Base-by-base conservation (phyloP, 2,113 vertebrate genomes). In the Apus apus region DNA sequence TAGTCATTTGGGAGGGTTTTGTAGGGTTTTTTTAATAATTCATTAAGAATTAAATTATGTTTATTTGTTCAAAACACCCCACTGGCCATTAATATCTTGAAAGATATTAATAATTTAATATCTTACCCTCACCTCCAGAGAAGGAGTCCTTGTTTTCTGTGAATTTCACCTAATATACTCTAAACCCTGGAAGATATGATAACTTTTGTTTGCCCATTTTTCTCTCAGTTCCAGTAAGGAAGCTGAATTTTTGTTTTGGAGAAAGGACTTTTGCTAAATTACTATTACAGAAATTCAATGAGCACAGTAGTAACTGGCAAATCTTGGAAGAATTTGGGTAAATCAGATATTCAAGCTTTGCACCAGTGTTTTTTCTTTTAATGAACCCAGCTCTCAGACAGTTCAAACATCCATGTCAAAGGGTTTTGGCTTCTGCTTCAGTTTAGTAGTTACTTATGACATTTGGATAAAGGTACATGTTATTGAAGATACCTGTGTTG, bases 61-160 rank as follows among this genome's bases (percentile, higher is more conserved):
- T 94, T 96, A 83, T 94, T 97, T 91, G 48, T 83, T 96, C 78
- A 89, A 90, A 94, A 87, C 36, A 90, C 89, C 81, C 75, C 92
- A 82, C 48, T 93, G 81, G 78, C 78, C 68, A 91, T 85, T 83
- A 92, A 40, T 79, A 73, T 83, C 54, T 88, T 83, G 75, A 92
- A 94, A 83, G 30, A 70, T 76, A 94, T 73, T 91, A 86, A 80
- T 87, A 87, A 70, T 83, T 45, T 74, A 78, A 53, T 60, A 68
- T 58, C 7, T 8, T 85, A 40, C n/a, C 23, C 45, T 72, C 45
- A 85, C 50, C 62, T 93, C 67, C 60, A 80, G 67, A 92, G 85
- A 80, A 83, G 1, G 5, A 87, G 43, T 20, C 71, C 18, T 82
- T 75, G 32, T 50, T 91, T 87, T 72, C 46, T 61, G 40, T 94